A percentile compares a stretch with the other conserved stretches of the same genome.
These are phyloP conservation scores for Xestia rhomboidea DNA, from an alignment of 2,888 invertebrate species.

Conservation along the genomic window DNA sequence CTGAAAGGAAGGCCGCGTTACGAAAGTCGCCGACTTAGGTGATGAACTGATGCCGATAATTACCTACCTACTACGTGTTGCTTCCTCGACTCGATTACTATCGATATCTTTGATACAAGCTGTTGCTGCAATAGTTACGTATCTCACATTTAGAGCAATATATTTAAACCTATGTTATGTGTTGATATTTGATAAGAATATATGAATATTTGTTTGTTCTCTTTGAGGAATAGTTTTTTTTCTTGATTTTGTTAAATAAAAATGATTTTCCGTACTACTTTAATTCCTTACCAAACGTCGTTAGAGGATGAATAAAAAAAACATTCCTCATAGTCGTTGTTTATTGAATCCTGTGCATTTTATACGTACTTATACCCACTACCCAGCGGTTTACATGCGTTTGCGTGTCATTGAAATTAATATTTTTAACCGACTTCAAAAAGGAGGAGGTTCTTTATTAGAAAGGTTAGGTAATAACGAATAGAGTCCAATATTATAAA, in stretches of 20 bases:
- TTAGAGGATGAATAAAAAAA: not conserved
- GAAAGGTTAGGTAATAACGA: too few relatives aligned
- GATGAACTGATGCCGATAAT: constrained; percentile 51
- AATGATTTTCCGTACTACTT: not conserved
- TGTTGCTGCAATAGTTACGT: constrained; percentile 29
- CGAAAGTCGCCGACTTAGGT: constrained; percentile 56
- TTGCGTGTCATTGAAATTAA: too few relatives aligned
- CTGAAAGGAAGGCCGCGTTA: constrained; percentile 58
- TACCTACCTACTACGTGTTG: constrained; percentile 25
- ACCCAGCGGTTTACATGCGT: not conserved
- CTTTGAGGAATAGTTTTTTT: not conserved
- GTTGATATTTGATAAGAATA: too few relatives aligned
- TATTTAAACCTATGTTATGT: not conserved
- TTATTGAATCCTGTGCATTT: not conserved
- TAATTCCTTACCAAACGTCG: not conserved
- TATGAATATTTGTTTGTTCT: not conserved
- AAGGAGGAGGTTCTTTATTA: too few relatives aligned
- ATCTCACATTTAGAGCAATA: not conserved
- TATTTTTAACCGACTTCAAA: too few relatives aligned
- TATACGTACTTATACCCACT: not conserved
- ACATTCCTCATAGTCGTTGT: not conserved
- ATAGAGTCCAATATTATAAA: too few relatives aligned
- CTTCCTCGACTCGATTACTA: constrained; percentile 33
- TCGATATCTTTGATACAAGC: constrained; percentile 20
- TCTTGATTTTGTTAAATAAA: not conserved